These are phyloP conservation scores for Saimiri boliviensis DNA, from an alignment of 2,113 vertebrate species.

Conservation along the genomic window DNA sequence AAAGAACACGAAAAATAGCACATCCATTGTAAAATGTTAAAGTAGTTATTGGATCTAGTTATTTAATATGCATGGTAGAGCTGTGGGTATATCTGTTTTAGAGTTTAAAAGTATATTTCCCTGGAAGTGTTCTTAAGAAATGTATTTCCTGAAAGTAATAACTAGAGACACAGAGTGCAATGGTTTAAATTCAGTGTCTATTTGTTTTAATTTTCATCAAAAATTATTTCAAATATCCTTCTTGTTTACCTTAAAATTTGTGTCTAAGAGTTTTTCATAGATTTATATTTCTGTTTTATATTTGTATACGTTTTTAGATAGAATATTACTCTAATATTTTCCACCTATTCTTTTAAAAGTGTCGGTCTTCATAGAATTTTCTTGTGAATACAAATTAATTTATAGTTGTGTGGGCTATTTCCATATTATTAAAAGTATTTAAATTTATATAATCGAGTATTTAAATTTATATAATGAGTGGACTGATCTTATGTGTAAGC, in stretches of 20 bases:
- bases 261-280: neutral
- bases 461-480: neutral
- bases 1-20: neutral
- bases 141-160: neutral
- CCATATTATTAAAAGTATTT: neutral
- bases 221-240: neutral
- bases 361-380: neutral
- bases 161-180: neutral
- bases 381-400: neutral
- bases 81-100: neutral
- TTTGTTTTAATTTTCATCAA: neutral
- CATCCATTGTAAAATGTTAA: neutral
- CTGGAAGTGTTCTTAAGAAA: neutral
- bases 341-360: neutral
- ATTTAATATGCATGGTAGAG: neutral
- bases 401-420: neutral
- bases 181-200: neutral
- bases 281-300: neutral
- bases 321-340: neutral
- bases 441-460: neutral
- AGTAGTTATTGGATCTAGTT: neutral
- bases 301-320: neutral
- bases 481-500: neutral
- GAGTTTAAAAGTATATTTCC: neutral
- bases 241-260: neutral